phyloP scores from a whole-genome alignment of 2,797 vertebrate genomes.

The Protonibea diacanthus region DNA sequence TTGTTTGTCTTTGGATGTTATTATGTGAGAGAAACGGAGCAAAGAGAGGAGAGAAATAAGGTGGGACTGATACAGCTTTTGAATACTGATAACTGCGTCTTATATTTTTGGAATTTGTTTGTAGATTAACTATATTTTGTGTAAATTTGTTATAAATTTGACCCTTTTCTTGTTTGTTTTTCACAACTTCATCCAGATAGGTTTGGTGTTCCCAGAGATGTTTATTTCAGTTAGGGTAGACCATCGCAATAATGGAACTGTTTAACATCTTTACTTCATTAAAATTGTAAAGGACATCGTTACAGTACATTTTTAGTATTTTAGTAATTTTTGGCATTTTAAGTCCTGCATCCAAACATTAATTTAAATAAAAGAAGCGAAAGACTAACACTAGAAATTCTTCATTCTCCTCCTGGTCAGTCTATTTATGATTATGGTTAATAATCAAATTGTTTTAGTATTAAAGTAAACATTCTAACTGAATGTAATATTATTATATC shows the following conservation, averaged over 20 bases:
- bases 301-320: no score
- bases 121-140: not conserved
- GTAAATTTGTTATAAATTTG: not conserved
- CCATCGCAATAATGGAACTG: no score
- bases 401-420: no score
- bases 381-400: not conserved
- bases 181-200: not conserved
- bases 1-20: conserved; percentile 35
- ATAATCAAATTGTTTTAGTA: not conserved
- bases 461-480: not conserved
- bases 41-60: conserved; percentile 28
- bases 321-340: not conserved
- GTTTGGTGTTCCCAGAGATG: not conserved
- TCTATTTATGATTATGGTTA: no score
- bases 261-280: no score
- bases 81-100: not conserved
- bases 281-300: no score
- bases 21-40: conserved; percentile 44
- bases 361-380: not conserved
- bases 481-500: not conserved
- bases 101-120: not conserved
- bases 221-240: not conserved
- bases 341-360: not conserved
- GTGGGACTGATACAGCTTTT: conserved; percentile 16
- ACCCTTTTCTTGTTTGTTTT: not conserved